phyloP scores from a whole-genome alignment of 2,797 vertebrate species.

The Chaetophractus vellerosus region DNA sequence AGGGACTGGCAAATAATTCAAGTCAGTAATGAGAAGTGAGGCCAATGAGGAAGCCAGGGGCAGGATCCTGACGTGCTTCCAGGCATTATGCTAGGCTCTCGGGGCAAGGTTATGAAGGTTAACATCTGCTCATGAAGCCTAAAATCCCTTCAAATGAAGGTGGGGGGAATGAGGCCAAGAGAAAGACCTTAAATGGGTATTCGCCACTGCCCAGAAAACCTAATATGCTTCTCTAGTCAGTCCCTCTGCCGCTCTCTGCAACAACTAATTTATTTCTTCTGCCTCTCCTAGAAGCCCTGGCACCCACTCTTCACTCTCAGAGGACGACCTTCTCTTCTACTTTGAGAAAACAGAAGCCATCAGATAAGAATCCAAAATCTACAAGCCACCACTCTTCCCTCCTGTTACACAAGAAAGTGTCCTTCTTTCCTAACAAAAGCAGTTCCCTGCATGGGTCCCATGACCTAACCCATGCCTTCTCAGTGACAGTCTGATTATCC shows the following conservation, averaged over 20 bases:
- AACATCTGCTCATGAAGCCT: background rate
- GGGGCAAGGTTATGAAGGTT: background rate
- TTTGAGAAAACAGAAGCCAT: slow-evolving; percentile 28
- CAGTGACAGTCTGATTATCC: background rate
- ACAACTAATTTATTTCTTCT: background rate
- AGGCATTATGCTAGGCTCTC: background rate
- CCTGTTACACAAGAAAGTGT: background rate
- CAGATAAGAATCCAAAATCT: background rate
- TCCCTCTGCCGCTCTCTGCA: background rate
- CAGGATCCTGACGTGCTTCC: background rate
- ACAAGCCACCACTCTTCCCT: background rate
- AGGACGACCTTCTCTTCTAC: background rate
- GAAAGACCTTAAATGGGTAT: background rate
- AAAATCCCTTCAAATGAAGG: background rate
- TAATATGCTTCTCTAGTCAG: background rate
- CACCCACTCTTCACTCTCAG: background rate
- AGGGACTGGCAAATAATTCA: background rate
- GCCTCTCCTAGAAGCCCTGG: background rate
- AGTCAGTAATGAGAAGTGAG: background rate
- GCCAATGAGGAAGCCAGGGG: background rate
- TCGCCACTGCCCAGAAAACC: background rate
- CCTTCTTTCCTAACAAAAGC: background rate
- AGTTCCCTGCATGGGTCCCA: background rate
- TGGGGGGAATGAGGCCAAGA: background rate
- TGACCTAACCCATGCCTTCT: background rate